These are phyloP conservation scores for Lithobates pipiens DNA, from an alignment of 2,797 vertebrate species.

Conservation along the genomic window DNA sequence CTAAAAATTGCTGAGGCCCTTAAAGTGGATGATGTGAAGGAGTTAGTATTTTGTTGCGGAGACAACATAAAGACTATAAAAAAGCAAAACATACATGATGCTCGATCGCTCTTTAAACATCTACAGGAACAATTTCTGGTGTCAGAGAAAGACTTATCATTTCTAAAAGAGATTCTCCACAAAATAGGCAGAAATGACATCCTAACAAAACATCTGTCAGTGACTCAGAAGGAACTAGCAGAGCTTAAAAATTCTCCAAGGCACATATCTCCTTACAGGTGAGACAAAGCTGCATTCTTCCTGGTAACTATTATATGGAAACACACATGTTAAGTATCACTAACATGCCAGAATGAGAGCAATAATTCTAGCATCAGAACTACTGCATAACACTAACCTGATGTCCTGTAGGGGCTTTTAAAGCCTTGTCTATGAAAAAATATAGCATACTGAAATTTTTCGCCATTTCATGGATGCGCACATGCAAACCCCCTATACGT, in stretches of 20 bases:
- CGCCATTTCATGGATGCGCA: too few species aligned
- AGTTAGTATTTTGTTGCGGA: constrained; percentile 21
- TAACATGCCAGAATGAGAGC: too few species aligned
- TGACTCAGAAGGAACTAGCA: not conserved
- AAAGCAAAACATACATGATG: not conserved
- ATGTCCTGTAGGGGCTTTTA: too few species aligned
- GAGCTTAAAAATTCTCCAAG: not conserved
- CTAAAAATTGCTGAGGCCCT: not conserved
- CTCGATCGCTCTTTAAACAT: not conserved
- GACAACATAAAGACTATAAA: not conserved
- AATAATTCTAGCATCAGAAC: too few species aligned
- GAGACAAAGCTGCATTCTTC: not conserved
- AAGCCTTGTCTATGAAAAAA: too few species aligned
- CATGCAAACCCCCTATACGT: too few species aligned
- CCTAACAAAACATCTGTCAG: not conserved
- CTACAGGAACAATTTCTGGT: not conserved
- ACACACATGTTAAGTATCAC: too few species aligned
- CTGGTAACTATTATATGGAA: not conserved
- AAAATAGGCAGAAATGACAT: constrained; percentile 18
- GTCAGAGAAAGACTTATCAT: constrained; percentile 1
- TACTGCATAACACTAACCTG: too few species aligned
- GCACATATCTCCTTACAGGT: constrained; percentile 25
- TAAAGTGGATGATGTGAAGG: not conserved
- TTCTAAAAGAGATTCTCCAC: constrained; percentile 27
- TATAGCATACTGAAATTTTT: too few species aligned